Percentiles rank a stretch among this genome's conserved stretches.
These are phyloP conservation scores for Balearica regulorum DNA, from an alignment of 2,797 vertebrate genomes.

Conservation along the genomic window DNA sequence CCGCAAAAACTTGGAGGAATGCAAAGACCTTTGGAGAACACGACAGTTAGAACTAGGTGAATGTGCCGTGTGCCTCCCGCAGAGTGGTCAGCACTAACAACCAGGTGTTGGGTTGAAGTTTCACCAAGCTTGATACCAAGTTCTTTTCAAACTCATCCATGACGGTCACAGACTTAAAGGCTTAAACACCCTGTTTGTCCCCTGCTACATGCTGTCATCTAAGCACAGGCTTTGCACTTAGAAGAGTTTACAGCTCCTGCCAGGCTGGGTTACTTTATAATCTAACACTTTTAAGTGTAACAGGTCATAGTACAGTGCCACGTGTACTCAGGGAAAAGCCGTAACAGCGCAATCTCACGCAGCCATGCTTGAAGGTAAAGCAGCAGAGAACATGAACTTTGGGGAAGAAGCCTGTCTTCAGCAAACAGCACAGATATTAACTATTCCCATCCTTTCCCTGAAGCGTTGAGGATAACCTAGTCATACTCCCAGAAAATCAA, in stretches of 20 bases:
- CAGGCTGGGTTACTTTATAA: background rate
- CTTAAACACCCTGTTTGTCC: fast-evolving
- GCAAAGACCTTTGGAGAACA: background rate
- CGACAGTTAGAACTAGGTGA: fast-evolving
- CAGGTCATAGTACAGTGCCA: background rate
- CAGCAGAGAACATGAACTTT: background rate
- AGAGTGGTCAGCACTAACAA: background rate
- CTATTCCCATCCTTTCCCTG: background rate
- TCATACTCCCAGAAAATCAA: background rate
- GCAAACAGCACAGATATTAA: background rate
- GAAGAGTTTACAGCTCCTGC: background rate
- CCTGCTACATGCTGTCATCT: background rate
- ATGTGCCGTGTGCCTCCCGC: fast-evolving
- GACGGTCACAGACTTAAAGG: background rate
- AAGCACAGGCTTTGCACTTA: background rate
- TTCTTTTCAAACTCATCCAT: background rate
- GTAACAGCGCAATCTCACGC: background rate
- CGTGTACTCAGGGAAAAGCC: background rate
- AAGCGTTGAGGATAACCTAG: background rate
- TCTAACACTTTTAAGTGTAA: background rate
- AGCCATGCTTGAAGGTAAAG: background rate
- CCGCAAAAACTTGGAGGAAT: background rate
- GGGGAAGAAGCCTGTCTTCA: background rate
- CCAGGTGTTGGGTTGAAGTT: fast-evolving
- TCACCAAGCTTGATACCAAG: background rate